A percentile compares a stretch with the other conserved stretches of the same genome.
phyloP scores from a whole-genome alignment of 2,888 invertebrate genomes.

The Leptogaster cylindrica region DNA sequence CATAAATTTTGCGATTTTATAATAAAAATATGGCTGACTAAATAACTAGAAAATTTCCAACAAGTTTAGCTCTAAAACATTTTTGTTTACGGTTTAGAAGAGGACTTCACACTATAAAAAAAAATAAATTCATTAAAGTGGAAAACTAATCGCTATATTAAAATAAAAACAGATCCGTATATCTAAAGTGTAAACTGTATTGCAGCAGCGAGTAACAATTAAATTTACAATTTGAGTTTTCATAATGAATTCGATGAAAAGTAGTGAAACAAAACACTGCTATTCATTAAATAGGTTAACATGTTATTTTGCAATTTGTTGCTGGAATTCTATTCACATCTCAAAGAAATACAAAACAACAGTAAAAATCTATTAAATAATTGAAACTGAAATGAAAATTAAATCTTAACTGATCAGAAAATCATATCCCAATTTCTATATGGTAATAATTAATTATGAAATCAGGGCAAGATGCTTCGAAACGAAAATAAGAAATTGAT shows the following conservation, averaged over 20 bases:
- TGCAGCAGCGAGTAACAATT: constrained; percentile 47
- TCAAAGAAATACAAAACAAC: constrained; percentile 16
- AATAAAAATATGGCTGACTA: constrained; percentile 8
- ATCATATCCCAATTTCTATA: too few species aligned
- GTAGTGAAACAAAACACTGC: constrained; percentile 49
- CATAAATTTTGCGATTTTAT: constrained; percentile 31
- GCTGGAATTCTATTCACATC: constrained; percentile 43
- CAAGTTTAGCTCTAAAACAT: constrained; percentile 23
- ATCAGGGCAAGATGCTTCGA: too few species aligned
- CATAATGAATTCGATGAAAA: background rate
- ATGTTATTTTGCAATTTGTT: constrained; percentile 33
- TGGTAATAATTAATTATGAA: too few species aligned
- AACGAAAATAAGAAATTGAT: constrained; percentile 23
- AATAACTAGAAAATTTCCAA: constrained; percentile 10
- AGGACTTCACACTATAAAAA: constrained; percentile 39
- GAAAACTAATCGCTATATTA: constrained; percentile 40
- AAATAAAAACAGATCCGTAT: constrained; percentile 34
- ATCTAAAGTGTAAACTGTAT: constrained; percentile 51
- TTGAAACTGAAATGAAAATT: too few species aligned
- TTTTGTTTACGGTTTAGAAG: constrained; percentile 31
- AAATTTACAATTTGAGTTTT: constrained; percentile 29
- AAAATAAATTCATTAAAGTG: constrained; percentile 39
- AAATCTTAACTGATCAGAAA: too few species aligned
- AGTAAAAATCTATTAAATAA: too few species aligned
- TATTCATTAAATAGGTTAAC: constrained; percentile 48